Percentiles rank a stretch among this genome's conserved stretches.
Conservation (phyloP, 2,797 vertebrate species). For the Macropus fuliginosus region DNA sequence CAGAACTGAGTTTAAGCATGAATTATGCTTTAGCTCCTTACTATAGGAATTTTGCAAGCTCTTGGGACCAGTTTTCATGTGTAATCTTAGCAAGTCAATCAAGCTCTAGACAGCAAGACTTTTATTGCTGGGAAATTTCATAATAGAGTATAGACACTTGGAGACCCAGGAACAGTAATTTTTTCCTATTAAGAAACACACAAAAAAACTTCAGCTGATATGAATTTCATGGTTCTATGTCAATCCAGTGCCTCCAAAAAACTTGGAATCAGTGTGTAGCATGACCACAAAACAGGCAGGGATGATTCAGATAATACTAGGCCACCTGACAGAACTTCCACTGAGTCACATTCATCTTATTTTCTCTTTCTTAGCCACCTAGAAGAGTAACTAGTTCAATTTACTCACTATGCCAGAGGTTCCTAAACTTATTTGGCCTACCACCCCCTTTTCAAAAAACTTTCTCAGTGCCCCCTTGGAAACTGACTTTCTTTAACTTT, state of each 20-base stretch:
- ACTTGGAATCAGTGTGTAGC: not conserved
- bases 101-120: constrained; percentile 40
- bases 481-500: too few species aligned
- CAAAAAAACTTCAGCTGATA: not conserved
- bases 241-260: not conserved
- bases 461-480: too few species aligned
- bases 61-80: constrained; percentile 62
- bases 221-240: not conserved
- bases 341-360: not conserved
- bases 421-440: too few species aligned
- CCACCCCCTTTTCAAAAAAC: too few species aligned
- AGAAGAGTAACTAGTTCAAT: not conserved
- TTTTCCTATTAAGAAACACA: constrained; percentile 17
- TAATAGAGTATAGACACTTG: constrained; percentile 37
- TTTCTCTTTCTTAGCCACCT: not conserved
- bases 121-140: constrained; percentile 50
- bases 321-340: not conserved
- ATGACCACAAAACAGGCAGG: not conserved
- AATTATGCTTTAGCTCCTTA: constrained; percentile 49
- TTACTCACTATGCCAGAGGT: not conserved
- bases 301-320: not conserved
- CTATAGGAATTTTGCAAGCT: constrained; percentile 32
- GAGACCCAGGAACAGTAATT: constrained; percentile 31
- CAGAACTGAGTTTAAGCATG: constrained; percentile 31
- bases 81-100: constrained; percentile 38